Conservation (phyloP, 2,797 vertebrate genomes). For the Sardinella longiceps region DNA sequence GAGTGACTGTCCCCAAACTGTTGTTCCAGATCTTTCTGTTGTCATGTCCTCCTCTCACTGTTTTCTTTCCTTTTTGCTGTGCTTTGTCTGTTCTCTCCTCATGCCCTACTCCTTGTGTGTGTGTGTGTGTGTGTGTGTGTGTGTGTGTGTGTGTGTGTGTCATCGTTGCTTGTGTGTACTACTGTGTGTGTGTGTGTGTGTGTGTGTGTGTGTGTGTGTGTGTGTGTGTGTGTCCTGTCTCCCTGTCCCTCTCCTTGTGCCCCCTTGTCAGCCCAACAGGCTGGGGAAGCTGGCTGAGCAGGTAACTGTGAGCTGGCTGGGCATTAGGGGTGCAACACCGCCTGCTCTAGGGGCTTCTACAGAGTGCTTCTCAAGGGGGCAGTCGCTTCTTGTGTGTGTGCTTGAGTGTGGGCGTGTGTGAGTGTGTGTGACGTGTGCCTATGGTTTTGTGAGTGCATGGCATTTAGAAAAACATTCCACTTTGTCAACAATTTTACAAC, state of each 20-base stretch:
- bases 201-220: slow-evolving; percentile 50
- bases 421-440: slow-evolving; percentile 2
- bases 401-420: slow-evolving; percentile 33
- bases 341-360: neutral
- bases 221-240: slow-evolving; percentile 58
- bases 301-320: slow-evolving; percentile 85
- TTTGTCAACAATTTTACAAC: neutral
- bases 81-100: neutral
- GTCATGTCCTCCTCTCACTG: neutral
- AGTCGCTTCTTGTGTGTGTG: slow-evolving; percentile 49
- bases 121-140: slow-evolving; percentile 7
- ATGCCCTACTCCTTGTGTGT: slow-evolving; percentile 19
- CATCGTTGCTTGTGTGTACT: slow-evolving; percentile 32
- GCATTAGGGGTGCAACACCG: slow-evolving; percentile 23
- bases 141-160: no score
- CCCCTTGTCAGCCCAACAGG: slow-evolving; percentile 95
- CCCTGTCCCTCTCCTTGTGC: slow-evolving; percentile 77
- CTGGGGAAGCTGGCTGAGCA: slow-evolving; percentile 98
- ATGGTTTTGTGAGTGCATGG: slow-evolving; percentile 62
- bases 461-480: slow-evolving; percentile 45
- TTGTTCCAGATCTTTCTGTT: neutral
- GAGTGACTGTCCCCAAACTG: neutral
- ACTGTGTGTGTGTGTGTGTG: slow-evolving; percentile 51
- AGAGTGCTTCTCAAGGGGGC: slow-evolving; percentile 45
- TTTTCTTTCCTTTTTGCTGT: neutral